Evolutionary conservation across 2,113 vertebrate species (phyloP), one percentile per base, ranked within the genome.

Genomic region (Campylomormyrus tamandua): DNA sequence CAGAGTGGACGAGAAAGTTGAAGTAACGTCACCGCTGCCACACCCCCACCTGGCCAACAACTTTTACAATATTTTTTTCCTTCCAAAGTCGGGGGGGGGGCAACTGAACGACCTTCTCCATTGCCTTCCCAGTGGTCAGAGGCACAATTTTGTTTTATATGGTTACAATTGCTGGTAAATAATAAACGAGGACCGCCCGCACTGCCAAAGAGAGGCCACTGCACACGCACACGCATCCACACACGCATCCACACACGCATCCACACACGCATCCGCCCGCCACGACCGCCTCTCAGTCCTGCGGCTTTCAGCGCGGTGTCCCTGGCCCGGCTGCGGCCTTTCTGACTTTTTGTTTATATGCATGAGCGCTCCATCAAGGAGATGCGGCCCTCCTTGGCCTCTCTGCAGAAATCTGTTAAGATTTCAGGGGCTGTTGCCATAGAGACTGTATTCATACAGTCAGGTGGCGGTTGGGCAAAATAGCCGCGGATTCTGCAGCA

Each of bases 271-370:
- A 35, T 17, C 35, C 11, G 13, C 31, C 11, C 1, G 7, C 27
- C 31, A 15, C 70, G 1, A 77, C 62, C 3, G 62, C 62, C n/a
- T 31, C 62, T 70, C 62, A 70, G 62, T 70, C n/a, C 27, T 5
- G 62, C 62, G 27, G n/a, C 62, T 70, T 70, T 70, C 62, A 77
- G 74, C 27, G 5, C 13, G 3, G 74, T 0, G 74, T 42, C 74
- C 74, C 74, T 42, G 74, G 35, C 74, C 35, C 1, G 74, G 35
- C 15, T 42, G n/a, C 13, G 74, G 74, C 74, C 35, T 42, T 80
- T 80, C 74, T 80, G 74, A 80, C 74, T 80, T 80, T 80, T 80
- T 39, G 74, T 80, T 80, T 80, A 80, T 80, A 42, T 80, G 74
- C 74, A 80, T 80, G 35, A 80, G 74, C 35, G 74, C 31, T 80